Base-by-base conservation (phyloP, 1,140 invertebrate genomes). In the Manduca sexta region DNA sequence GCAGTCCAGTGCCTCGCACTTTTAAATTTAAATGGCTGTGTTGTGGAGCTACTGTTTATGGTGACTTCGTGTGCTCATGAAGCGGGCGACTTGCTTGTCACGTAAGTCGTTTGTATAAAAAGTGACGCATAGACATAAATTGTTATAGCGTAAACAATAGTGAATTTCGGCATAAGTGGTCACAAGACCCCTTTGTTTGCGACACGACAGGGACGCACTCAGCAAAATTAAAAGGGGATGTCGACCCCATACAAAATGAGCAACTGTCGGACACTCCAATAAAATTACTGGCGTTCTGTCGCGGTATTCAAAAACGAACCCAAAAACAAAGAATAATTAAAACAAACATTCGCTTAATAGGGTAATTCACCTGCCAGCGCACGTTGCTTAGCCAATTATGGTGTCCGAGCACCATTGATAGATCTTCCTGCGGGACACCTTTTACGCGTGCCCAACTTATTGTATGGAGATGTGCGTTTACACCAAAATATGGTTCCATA, bases 221-320 rank as follows among this genome's bases (percentile, higher is more conserved):
- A 73, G 71, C 54, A 52, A 80, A 82, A 84, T 84, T 82, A 82
- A 79, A 58, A 47, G 58, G 59, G 76, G 69, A 61, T 66, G 69
- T 62, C 56, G 64, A 60, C 61, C 68, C 49, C 61, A 56, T 53
- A 52, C 45, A 50, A 60, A 52, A 64, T 46, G 38, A 37, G 29
- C 31, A 11, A 15, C 7, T 33, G 21, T 42, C 21, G 17, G 40
- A 13, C 12, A 13, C 11, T 3, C n/a, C 21, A 12, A 21, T 42
- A n/a, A 42, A 21, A 21, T 42, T 42, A 40, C 10, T 42, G 21
- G 15, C 35, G 13, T 14, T 29, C 5, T 13, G 33, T 45, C 15
- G 7, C n/a, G 15, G 29, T 45, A 35, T 45, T 45, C 35, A n/a
- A 21, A n/a, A n/a, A n/a, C n/a, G n/a, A n/a, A n/a, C n/a, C n/a